A percentile compares a stretch with the other conserved stretches of the same genome.
phyloP scores from a whole-genome alignment of 2,888 invertebrate species.

The Archaeoteleia sp. region DNA sequence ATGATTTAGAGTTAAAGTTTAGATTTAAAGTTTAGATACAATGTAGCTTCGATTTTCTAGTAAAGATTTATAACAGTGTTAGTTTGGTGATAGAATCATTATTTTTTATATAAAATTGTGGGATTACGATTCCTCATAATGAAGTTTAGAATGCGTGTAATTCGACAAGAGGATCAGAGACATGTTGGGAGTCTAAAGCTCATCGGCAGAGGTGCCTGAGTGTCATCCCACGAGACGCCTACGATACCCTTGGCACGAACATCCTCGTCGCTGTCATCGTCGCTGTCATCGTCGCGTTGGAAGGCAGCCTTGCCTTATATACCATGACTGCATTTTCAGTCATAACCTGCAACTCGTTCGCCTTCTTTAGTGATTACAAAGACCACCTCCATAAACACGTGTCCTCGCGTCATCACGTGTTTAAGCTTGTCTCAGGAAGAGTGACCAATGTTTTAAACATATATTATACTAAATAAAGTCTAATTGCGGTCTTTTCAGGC shows the following conservation, averaged over 20 bases:
- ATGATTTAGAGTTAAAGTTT: too few species aligned
- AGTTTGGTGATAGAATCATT: background rate
- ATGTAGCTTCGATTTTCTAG: too few species aligned
- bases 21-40: too few species aligned
- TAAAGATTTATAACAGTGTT: too few species aligned
- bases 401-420: constrained; percentile 32
- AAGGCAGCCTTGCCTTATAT: constrained; percentile 37
- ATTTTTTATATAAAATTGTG: background rate
- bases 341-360: constrained; percentile 3
- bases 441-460: constrained; percentile 9
- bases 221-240: constrained; percentile 42
- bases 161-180: constrained; percentile 15
- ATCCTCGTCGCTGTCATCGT: constrained; percentile 33
- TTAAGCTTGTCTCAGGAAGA: constrained; percentile 11
- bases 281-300: constrained; percentile 2
- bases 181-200: constrained; percentile 14
- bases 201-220: constrained; percentile 4
- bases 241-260: constrained; percentile 22
- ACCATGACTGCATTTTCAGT: constrained; percentile 32
- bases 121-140: constrained; percentile 15
- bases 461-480: too few species aligned
- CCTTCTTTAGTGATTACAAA: constrained; percentile 24
- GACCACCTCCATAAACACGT: constrained; percentile 33
- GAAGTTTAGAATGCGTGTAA: constrained; percentile 7
- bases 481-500: too few species aligned